Percentiles rank a stretch among this genome's conserved stretches.
Evolutionary conservation across 2,888 invertebrate species (phyloP).

Genomic region (Drosophila koepferae): DNA sequence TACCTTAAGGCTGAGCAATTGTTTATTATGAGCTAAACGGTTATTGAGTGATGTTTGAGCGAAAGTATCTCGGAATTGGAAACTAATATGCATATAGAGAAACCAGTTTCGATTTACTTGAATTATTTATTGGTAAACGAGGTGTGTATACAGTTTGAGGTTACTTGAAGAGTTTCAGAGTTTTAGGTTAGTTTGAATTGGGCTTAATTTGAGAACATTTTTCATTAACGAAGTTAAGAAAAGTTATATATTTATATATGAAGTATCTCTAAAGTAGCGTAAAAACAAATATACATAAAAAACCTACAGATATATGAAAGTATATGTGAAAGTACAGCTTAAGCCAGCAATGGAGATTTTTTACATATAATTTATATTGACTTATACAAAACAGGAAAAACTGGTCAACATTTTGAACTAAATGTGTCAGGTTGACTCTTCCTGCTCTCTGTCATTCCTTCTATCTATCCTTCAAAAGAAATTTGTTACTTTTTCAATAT

Average conservation of each 20-base stretch:
- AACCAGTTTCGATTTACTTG: slow-evolving; percentile 7
- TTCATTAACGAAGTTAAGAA: neutral
- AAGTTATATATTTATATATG: too few species aligned
- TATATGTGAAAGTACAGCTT: neutral
- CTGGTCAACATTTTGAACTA: neutral
- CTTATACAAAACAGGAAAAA: neutral
- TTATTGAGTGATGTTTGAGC: neutral
- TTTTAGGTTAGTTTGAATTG: neutral
- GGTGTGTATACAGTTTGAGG: neutral
- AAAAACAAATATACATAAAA: neutral
- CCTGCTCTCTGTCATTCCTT: too few species aligned
- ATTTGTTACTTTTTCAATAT: too few species aligned
- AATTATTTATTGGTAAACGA: neutral
- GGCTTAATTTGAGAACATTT: neutral
- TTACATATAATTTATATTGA: too few species aligned
- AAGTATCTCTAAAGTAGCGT: too few species aligned
- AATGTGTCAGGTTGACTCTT: too few species aligned
- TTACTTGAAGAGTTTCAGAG: neutral
- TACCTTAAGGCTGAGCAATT: neutral
- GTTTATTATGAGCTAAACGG: neutral
- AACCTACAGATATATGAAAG: neutral
- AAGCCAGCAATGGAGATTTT: too few species aligned
- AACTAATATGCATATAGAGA: neutral
- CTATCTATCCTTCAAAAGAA: too few species aligned
- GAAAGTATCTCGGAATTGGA: neutral